A percentile compares a stretch with the other conserved stretches of the same genome.
Conservation (phyloP, 2,113 vertebrate species). For the Poeciliopsis prolifica region DNA sequence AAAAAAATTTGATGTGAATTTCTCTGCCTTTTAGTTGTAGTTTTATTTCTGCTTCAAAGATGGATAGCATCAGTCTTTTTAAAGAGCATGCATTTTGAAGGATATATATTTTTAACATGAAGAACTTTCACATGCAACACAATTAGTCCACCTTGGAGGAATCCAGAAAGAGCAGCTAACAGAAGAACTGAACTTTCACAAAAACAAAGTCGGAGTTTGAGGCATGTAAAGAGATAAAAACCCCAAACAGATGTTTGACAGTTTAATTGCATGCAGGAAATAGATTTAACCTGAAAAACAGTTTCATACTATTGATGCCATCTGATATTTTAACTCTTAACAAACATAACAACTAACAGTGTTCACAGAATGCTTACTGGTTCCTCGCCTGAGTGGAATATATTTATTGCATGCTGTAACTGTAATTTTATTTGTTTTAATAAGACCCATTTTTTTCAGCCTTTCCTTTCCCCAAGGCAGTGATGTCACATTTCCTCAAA, state of each 20-base stretch:
- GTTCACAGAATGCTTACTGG: constrained; percentile 42
- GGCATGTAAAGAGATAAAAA: constrained; percentile 40
- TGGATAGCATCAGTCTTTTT: neutral
- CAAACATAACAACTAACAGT: constrained; percentile 5
- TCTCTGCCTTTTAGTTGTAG: neutral
- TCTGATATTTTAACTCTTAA: constrained; percentile 32
- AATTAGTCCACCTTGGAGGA: constrained; percentile 47
- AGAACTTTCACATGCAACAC: constrained; percentile 5
- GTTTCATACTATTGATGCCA: constrained; percentile 35
- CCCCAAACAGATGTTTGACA: constrained; percentile 20
- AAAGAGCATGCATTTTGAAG: constrained; percentile 22
- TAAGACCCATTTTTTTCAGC: constrained; percentile 47
- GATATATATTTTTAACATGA: constrained; percentile 21
- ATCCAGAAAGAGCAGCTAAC: constrained; percentile 62
- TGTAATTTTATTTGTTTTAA: constrained; percentile 48
- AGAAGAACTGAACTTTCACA: constrained; percentile 54
- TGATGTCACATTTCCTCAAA: constrained; percentile 42
- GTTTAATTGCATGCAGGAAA: constrained; percentile 46
- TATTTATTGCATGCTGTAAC: constrained; percentile 59
- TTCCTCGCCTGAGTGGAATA: constrained; percentile 43
- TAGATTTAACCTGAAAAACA: constrained; percentile 12
- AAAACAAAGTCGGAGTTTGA: constrained; percentile 40
- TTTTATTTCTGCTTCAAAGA: neutral
- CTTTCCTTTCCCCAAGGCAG: constrained; percentile 42
- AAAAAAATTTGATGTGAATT: too few relatives aligned